Conservation (phyloP, 2,113 vertebrate species). For the Neolamprologus cancellatus region DNA sequence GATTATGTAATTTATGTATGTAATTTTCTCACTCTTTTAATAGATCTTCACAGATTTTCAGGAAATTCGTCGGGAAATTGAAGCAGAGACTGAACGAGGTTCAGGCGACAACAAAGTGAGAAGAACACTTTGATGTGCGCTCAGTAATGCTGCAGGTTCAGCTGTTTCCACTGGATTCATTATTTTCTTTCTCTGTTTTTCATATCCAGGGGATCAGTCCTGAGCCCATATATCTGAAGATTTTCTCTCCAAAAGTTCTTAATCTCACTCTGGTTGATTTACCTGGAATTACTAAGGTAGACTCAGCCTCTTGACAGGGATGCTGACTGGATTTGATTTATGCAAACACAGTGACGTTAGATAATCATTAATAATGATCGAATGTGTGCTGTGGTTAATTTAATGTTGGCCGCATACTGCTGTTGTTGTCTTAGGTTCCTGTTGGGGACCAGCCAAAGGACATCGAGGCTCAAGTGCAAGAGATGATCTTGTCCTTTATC, state of each 20-base stretch:
- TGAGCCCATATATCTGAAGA: slow-evolving; percentile 77
- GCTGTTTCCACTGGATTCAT: background rate
- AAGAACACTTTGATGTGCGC: background rate
- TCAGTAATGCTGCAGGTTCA: background rate
- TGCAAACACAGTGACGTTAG: background rate
- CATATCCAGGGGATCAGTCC: slow-evolving; percentile 69
- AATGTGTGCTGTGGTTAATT: background rate
- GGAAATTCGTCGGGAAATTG: slow-evolving; percentile 74
- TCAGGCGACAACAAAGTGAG: slow-evolving; percentile 74
- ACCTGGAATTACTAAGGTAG: slow-evolving; percentile 80
- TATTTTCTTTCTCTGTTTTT: background rate
- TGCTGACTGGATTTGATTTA: background rate
- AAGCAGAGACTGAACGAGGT: slow-evolving; percentile 70
- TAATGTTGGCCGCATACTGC: background rate
- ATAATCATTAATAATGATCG: background rate
- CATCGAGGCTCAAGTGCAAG: slow-evolving; percentile 74
- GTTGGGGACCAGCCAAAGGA: slow-evolving; percentile 78
- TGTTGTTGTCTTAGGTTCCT: slow-evolving; percentile 62
- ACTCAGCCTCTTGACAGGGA: background rate
- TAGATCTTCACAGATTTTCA: slow-evolving; percentile 74
- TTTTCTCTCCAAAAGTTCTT: slow-evolving; percentile 75
- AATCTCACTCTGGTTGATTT: slow-evolving; percentile 78
- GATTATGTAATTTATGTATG: background rate
- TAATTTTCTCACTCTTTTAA: background rate
- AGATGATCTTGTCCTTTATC: slow-evolving; percentile 77